Percentiles rank a stretch among this genome's conserved stretches.
These are phyloP conservation scores for Falco peregrinus DNA, from an alignment of 2,797 vertebrate genomes.

Conservation along the genomic window DNA sequence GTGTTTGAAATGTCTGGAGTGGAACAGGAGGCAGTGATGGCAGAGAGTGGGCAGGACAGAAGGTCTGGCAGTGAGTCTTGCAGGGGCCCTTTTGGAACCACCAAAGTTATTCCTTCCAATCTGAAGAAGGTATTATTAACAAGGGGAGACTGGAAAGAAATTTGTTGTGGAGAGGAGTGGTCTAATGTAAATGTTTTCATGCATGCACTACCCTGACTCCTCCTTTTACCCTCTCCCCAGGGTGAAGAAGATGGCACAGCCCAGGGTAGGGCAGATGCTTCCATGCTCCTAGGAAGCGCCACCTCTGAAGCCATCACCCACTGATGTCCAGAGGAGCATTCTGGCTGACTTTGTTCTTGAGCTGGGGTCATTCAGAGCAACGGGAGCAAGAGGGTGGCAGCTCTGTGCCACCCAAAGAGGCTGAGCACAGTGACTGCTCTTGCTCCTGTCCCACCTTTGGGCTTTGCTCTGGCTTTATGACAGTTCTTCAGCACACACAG, in stretches of 20 bases:
- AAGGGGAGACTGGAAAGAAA: neutral
- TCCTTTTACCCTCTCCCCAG: neutral
- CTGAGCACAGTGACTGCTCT: too few relatives aligned
- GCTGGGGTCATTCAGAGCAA: neutral
- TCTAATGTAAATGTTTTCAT: neutral
- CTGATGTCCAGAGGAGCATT: neutral
- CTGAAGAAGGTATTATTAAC: neutral
- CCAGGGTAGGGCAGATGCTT: neutral
- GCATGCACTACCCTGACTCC: accelerated
- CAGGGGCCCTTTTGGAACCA: neutral
- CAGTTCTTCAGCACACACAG: too few relatives aligned
- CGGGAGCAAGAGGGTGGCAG: neutral
- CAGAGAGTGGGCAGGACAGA: neutral
- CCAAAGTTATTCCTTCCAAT: neutral
- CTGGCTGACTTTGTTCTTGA: neutral
- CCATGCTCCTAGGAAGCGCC: accelerated
- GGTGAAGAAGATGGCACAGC: neutral
- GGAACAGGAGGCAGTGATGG: neutral
- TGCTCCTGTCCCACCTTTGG: neutral
- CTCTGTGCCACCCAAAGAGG: neutral
- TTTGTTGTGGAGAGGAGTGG: neutral
- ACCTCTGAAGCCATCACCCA: neutral
- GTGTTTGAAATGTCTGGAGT: neutral
- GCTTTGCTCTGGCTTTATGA: neutral
- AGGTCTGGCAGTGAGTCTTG: accelerated